Base-by-base conservation (phyloP, 2,113 vertebrate genomes). In the Actinemys pallida region DNA sequence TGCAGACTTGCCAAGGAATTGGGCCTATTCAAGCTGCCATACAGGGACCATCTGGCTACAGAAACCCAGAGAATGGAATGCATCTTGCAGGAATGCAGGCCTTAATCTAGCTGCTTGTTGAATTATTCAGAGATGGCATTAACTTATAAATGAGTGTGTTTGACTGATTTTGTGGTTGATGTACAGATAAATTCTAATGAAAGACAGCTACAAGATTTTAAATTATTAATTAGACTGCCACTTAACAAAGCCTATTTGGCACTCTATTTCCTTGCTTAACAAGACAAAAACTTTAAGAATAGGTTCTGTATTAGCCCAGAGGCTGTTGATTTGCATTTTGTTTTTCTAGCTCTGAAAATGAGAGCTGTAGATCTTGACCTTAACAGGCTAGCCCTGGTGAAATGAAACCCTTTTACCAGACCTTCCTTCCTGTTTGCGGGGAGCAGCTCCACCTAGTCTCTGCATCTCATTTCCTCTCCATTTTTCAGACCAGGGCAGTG, bases 141-240 rank as follows among this genome's bases (percentile, higher is more conserved):
- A 98, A 98, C 98, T 98, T 98, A 98, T 98, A 98, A 98, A 98
- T 98, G 98, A 98, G 98, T 97, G 97, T 98, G 98, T 98, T 98
- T 98, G 98, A 98, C 98, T 98, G 98, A 98, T 98, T 98, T 98
- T 98, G 98, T 98, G 98, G 98, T 98, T 98, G 98, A 98, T 98
- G 98, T 98, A 98, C 98, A 98, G 98, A 98, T 98, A 98, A 98
- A 98, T 98, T 98, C 98, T 98, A 98, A 98, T 98, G 98, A 98
- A 98, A 98, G 98, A 98, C 98, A 98, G 98, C 98, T 98, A 98
- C 97, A 98, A 97, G 97, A 98, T 98, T 98, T 98, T 98, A 98
- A 98, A 98, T 98, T 98, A 98, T 98, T 98, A 98, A 98, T 98
- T 98, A 98, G 97, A 95, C 98, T 98, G 98, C 98, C 98, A 98